Base-by-base conservation (phyloP, 1,140 invertebrate genomes). In the Vanessa atalanta region DNA sequence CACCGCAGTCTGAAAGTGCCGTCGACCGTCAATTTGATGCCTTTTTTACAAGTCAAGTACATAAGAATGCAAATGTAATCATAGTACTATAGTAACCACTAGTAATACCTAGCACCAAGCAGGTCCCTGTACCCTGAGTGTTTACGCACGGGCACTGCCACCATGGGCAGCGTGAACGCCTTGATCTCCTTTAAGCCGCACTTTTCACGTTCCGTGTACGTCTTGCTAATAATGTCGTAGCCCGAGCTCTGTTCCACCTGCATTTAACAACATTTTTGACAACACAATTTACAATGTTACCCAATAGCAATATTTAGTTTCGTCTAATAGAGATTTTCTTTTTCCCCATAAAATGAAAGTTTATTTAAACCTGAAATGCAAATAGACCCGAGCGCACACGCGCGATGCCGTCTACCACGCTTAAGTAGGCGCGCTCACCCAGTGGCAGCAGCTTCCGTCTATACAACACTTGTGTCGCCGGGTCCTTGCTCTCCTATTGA, bases 151-250 rank as follows among this genome's bases (percentile, higher is more conserved):
- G 94, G 91, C 37, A 94, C 81, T 8, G 93, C 90, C 50, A 94
- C 81, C 86, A 93, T 91, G 26, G 94, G 93, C 73, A 94, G 77
- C 70, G 92, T 91, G 77, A 94, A 95, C 5, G 94, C 92, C 65
- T 93, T 89, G 50, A 95, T 88, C 73, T 94, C 92, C 83, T 93
- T 89, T 12, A 95, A 84, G 1, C 93, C 94, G 72, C 94, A 95
- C 85, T 95, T 95, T 76, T 95, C 94, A 7, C 88, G 88, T 82
- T 95, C 94, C 65, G 85, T 91, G 75, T 93, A 95, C 1, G 94
- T 95, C 73, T 94, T 90, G 78, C 90, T 93, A 37, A 95, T 94
- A 7, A 94, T 88, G 74, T 94, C 93, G 80, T 95, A 95, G 7
- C 91, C 94, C 0, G 93, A 90, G 47, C 91, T 89, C 8, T 91